Conservation (phyloP, 2,888 invertebrate species). For the Eristalinus aeneus region DNA sequence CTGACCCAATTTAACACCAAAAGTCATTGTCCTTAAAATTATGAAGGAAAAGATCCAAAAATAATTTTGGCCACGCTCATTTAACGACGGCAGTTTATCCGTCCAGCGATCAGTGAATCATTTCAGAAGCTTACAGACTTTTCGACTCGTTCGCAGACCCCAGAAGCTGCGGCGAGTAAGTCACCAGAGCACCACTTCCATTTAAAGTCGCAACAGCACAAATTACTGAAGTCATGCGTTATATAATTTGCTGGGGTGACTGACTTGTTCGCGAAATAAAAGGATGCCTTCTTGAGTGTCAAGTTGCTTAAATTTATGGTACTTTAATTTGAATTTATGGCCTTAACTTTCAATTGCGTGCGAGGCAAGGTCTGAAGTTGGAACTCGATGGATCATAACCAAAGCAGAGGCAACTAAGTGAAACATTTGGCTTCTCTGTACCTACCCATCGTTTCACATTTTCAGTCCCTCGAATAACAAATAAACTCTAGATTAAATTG, state of each 20-base stretch:
- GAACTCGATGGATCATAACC: no score
- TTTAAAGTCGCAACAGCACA: neutral
- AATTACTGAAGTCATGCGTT: neutral
- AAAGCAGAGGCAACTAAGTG: neutral
- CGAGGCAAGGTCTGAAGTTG: neutral
- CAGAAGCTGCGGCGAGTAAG: neutral
- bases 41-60: neutral
- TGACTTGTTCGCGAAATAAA: neutral
- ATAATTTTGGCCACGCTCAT: neutral
- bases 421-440: neutral
- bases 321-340: neutral
- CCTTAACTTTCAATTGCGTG: neutral
- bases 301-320: neutral
- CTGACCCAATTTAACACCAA: neutral
- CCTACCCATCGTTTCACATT: neutral
- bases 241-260: neutral
- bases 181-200: neutral
- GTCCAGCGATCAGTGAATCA: neutral
- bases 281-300: neutral
- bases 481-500: slow-evolving; percentile 4
- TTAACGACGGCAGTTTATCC: neutral
- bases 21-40: neutral
- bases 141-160: neutral
- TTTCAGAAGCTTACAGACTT: neutral
- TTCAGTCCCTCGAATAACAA: neutral